A percentile compares a stretch with the other conserved stretches of the same genome.
phyloP scores from a whole-genome alignment of 1,140 invertebrate genomes.

The Eriosoma lanigerum region DNA sequence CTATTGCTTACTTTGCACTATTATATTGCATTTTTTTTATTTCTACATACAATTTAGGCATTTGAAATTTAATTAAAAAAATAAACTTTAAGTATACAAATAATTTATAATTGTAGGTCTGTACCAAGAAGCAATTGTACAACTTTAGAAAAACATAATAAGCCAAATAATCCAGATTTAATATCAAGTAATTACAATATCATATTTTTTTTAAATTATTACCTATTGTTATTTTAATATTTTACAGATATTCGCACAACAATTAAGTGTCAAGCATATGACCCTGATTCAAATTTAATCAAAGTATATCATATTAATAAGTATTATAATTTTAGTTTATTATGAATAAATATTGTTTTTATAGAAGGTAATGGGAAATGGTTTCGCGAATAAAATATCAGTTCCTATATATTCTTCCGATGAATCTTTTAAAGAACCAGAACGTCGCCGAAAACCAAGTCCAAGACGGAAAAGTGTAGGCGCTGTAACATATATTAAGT shows the following conservation, averaged over 20 bases:
- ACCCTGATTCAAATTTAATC: constrained; percentile 16
- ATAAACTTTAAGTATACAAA: neutral
- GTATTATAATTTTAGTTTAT: neutral
- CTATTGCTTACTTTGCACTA: constrained; percentile 15
- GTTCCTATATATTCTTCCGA: constrained; percentile 21
- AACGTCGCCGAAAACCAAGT: constrained; percentile 9
- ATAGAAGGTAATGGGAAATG: constrained; percentile 40
- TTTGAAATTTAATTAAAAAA: neutral
- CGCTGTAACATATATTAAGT: constrained; percentile 17
- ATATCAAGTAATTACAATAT: neutral
- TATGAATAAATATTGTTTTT: neutral
- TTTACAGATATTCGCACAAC: neutral
- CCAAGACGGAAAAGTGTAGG: constrained; percentile 45
- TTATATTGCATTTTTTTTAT: constrained; percentile 28
- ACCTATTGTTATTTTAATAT: neutral
- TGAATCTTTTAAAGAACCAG: constrained; percentile 10
- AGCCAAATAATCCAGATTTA: neutral
- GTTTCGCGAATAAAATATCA: constrained; percentile 19
- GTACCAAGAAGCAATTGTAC: neutral
- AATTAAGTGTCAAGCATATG: neutral
- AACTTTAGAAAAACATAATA: constrained; percentile 12
- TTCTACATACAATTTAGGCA: too few relatives aligned
- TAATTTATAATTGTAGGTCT: constrained; percentile 23
- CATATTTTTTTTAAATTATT: neutral
- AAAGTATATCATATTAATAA: neutral